Evolutionary conservation across 2,113 vertebrate species (phyloP), one percentile per base, ranked within the genome.

Genomic region (Periophthalmus modestus): DNA sequence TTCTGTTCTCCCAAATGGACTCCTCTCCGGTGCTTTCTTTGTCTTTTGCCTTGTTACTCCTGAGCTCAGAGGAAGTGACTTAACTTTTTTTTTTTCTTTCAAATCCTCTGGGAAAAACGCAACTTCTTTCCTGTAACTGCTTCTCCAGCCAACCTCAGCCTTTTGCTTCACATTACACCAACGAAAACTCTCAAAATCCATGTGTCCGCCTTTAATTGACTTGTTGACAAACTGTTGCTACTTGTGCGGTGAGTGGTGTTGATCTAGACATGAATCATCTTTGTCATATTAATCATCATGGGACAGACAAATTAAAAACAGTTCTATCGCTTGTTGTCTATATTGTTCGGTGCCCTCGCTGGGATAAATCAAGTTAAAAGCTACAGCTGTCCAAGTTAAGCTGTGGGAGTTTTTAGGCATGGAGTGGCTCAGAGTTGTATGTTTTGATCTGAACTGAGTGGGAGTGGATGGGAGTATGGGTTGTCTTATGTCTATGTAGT

Each of bases 81-180:
- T 59, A 72, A 85, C 92, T 90, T 85, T 91, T 94, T 62, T 62
- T 62, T 18, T 58, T 11, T n/a, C 52, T 59, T 91, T 83, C 85
- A 72, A 74, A 79, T 90, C 92, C 89, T 70, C 63, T 5, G 91
- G 91, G 93, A 93, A 72, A 80, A 85, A 85, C 87, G 83, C 85
- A 92, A 89, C 87, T 91, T 79, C 81, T 92, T 93, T 93, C 90
- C 94, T 94, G 90, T 93, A 89, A 89, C 90, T 84, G 88, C 86
- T 92, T 89, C 88, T 84, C 78, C 55, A 72, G 82, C 81, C 57
- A 59, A 79, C 71, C 59, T 66, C 74, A 71, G 74, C 50, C 39
- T 15, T 16, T 43, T 46, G 50, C 57, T 39, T 57, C 36, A 71
- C 39, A 24, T n/a, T 43, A 21, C 15, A 39, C 61, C 62, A 43